Evolutionary conservation across 2,113 vertebrate species (phyloP).

Genomic region (Cyanoramphus novaezelandiae): DNA sequence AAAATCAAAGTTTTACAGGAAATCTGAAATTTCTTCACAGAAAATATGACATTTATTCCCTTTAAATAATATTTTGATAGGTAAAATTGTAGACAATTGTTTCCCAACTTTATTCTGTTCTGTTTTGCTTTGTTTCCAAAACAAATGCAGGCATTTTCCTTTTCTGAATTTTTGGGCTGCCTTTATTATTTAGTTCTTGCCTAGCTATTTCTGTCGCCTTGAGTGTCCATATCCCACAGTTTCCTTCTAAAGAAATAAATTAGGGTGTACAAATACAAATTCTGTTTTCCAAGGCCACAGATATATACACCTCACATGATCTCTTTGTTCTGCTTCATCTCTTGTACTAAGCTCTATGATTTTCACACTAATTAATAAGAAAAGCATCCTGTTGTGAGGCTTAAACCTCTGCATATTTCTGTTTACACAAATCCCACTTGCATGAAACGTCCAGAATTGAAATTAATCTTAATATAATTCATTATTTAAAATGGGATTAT

Average conservation of each 20-base stretch:
- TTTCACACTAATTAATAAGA: background rate
- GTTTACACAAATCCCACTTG: background rate
- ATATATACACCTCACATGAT: background rate
- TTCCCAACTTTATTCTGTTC: background rate
- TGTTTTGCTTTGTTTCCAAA: fast-evolving
- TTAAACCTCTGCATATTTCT: background rate
- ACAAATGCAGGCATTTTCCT: background rate
- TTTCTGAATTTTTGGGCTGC: background rate
- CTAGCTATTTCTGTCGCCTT: background rate
- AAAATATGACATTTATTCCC: fast-evolving
- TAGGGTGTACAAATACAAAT: background rate
- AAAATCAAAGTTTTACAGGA: background rate
- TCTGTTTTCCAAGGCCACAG: background rate
- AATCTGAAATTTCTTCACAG: background rate
- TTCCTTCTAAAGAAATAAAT: background rate
- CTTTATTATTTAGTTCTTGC: background rate
- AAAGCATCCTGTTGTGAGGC: background rate
- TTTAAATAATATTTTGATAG: background rate
- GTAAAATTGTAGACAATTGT: background rate
- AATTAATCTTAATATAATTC: background rate
- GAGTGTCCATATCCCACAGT: background rate
- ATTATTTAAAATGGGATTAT: background rate
- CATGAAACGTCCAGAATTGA: background rate
- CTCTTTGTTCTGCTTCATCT: background rate
- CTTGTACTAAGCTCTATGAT: background rate